phyloP scores from a whole-genome alignment of 2,113 vertebrate species.

The Tachysurus vachellii region DNA sequence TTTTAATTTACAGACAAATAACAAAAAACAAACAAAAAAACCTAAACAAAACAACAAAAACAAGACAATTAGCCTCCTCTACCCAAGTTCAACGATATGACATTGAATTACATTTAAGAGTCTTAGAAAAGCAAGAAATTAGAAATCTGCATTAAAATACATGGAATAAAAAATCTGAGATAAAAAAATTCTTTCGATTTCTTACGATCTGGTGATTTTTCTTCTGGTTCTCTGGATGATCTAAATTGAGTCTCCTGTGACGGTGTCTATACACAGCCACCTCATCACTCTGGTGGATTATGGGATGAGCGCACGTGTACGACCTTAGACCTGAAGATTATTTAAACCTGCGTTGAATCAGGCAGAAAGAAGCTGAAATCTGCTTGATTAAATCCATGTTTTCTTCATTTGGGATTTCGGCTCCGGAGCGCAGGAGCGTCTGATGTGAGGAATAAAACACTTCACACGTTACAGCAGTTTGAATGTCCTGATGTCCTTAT shows the following conservation, averaged over 20 bases:
- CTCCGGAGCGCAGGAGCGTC: background rate
- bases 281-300: slow-evolving; percentile 52
- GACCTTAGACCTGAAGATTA: slow-evolving; percentile 20
- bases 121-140: too few relatives aligned
- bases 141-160: too few relatives aligned
- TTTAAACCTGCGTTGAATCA: slow-evolving; percentile 11
- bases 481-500: too few relatives aligned
- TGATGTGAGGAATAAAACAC: background rate
- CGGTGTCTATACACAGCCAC: slow-evolving; percentile 48
- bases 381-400: slow-evolving; percentile 67
- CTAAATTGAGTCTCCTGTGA: background rate
- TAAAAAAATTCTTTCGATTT: too few relatives aligned
- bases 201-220: background rate
- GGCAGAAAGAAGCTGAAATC: slow-evolving; percentile 59
- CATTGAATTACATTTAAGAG: too few relatives aligned
- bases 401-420: background rate
- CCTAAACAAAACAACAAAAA: too few relatives aligned
- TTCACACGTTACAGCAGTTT: background rate
- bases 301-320: slow-evolving; percentile 4
- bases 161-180: too few relatives aligned
- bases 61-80: too few relatives aligned
- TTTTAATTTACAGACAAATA: too few relatives aligned
- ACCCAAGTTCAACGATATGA: too few relatives aligned
- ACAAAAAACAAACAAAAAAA: too few relatives aligned
- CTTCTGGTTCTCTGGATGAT: background rate